Base-by-base conservation (phyloP, 1,140 invertebrate species). In the Trichomalopsis sarcophagae region DNA sequence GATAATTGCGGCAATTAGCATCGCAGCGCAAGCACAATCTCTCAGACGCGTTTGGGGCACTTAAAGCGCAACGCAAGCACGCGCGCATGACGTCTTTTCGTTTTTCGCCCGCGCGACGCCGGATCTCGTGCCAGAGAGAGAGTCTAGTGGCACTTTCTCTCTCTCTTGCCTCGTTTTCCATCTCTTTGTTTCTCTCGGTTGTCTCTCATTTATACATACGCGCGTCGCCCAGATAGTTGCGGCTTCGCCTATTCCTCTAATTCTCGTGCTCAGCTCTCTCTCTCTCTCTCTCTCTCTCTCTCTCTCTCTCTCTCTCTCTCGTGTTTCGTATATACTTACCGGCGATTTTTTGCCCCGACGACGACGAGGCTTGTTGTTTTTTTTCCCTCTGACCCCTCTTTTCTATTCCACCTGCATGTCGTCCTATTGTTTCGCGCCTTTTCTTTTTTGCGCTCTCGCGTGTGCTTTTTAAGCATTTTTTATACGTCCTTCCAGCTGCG, bases 1-100 rank as follows among this genome's bases (percentile, higher is more conserved):
- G 85, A 83, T 86, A 86, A 86, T 86, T 81, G 81, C 40, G 21
- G 68, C 81, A 86, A 86, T 86, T 86, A 86, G 81, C 85, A 86
- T 80, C 75, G 68, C 68, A 69, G 23, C 62, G 74, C 75, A 81
- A 62, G 74, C 44, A 75, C 62, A 85, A 85, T 81, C 79, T 85
- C 73, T 85, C 79, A 84, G 71, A 80, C 68, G 83, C 83, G 77
- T 84, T 84, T 80, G 62, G 30, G 55, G 71, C 23, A 77, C 79
- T 81, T 55, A 47, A 77, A 50, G 55, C 62, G 40, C 75, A 30
- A 50, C 62, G 13, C 73, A 68, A 81, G 69, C 23, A 33, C 27
- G 75, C 17, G 75, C 55, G 62, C 23, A 77, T 77, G 75, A 23
- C 66, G 75, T 84, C 77, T 84, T 84, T 75, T 80, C 30, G 69